Conservation (phyloP, 1,140 invertebrate species). For the Monochamus saltuarius region DNA sequence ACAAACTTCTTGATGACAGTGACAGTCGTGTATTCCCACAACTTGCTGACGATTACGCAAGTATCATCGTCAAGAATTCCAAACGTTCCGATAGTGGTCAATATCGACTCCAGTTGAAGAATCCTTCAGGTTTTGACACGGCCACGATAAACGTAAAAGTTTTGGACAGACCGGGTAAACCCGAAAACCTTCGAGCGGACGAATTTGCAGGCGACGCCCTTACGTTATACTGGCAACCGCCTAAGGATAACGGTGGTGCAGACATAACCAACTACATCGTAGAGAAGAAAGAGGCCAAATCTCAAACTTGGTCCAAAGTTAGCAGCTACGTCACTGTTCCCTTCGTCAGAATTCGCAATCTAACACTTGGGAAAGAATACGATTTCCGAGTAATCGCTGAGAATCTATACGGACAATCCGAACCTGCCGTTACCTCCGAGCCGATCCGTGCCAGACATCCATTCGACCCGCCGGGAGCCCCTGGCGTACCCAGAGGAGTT, state of each 20-base stretch:
- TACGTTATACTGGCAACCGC: slow-evolving; percentile 94
- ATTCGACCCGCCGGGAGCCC: slow-evolving; percentile 87
- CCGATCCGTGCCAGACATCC: slow-evolving; percentile 93
- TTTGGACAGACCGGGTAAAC: slow-evolving; percentile 85
- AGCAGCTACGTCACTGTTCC: slow-evolving; percentile 90
- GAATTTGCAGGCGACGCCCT: slow-evolving; percentile 95
- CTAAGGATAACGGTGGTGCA: slow-evolving; percentile 93
- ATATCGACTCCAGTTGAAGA: slow-evolving; percentile 90
- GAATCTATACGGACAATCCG: slow-evolving; percentile 94
- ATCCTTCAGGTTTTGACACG: slow-evolving; percentile 92
- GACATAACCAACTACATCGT: slow-evolving; percentile 96
- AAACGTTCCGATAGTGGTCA: slow-evolving; percentile 88
- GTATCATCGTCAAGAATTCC: slow-evolving; percentile 89
- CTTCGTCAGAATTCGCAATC: slow-evolving; percentile 85
- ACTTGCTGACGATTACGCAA: slow-evolving; percentile 83
- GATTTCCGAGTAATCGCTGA: slow-evolving; percentile 98
- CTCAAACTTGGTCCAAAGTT: slow-evolving; percentile 84
- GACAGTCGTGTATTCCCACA: slow-evolving; percentile 80
- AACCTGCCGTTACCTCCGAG: slow-evolving; percentile 83
- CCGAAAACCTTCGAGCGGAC: slow-evolving; percentile 83
- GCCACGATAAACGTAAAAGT: slow-evolving; percentile 93
- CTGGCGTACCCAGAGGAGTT: slow-evolving; percentile 81
- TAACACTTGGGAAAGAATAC: slow-evolving; percentile 88
- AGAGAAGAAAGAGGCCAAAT: slow-evolving; percentile 86
- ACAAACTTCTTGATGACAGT: slow-evolving; percentile 72